These are phyloP conservation scores for Trissolcus japonicus DNA, from an alignment of 2,888 invertebrate species.

Conservation along the genomic window DNA sequence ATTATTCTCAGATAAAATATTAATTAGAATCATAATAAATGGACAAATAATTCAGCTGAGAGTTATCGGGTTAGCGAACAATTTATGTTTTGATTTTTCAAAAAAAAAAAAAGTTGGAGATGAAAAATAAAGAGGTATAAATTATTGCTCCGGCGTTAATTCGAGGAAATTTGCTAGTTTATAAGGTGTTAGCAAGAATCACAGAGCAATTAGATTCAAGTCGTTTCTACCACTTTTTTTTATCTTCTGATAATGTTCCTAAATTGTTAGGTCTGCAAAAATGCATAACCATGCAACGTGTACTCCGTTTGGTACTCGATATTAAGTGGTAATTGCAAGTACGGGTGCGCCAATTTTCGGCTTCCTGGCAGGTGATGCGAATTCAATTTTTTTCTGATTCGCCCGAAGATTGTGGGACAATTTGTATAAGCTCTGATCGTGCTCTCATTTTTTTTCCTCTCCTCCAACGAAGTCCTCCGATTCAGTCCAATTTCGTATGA, in stretches of 20 bases:
- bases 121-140: neutral
- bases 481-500: no score
- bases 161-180: neutral
- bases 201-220: slow-evolving; percentile 33
- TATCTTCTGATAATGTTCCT: slow-evolving; percentile 13
- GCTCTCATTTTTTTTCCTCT: no score
- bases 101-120: neutral
- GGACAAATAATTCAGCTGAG: no score
- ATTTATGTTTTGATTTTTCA: neutral
- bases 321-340: slow-evolving; percentile 45
- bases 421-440: no score
- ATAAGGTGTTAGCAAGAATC: slow-evolving; percentile 37
- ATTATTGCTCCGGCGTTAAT: slow-evolving; percentile 18
- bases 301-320: slow-evolving; percentile 8
- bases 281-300: slow-evolving; percentile 8
- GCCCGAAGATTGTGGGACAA: neutral
- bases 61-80: no score
- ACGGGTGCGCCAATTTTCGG: slow-evolving; percentile 24
- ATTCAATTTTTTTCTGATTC: slow-evolving; percentile 20
- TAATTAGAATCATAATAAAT: neutral
- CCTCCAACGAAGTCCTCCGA: no score
- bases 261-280: slow-evolving; percentile 28
- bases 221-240: slow-evolving; percentile 10
- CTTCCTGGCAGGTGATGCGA: slow-evolving; percentile 14
- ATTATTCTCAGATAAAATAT: neutral